Base-by-base conservation (phyloP, 2,113 vertebrate species). In the Junco hyemalis region DNA sequence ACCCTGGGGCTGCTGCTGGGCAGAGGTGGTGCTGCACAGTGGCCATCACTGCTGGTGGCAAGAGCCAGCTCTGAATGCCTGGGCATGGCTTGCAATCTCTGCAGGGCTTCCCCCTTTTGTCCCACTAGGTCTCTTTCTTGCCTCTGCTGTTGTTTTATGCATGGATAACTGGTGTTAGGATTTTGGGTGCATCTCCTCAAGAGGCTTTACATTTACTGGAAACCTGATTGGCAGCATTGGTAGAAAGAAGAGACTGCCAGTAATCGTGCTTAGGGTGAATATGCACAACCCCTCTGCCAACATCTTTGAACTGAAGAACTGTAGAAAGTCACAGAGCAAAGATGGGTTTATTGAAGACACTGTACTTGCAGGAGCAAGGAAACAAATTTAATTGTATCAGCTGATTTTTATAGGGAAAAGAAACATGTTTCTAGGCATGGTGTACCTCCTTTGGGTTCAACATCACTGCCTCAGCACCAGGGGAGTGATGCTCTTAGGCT, bases 31-130 rank as follows among this genome's bases (percentile, higher is more conserved):
- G 57, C 31, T 80, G 63, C n/a, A n/a, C 36, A 11, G 44, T 22
- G 63, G 31, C 63, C 38, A 26, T 14, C 42, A 16, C 35, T 6
- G 2, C 22, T 68, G 0, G 0, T 40, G 89, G 60, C 24, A 81
- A 81, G 40, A 72, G 24, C 24, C 25, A 54, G 18, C 20, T 65
- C 73, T 53, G 1, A 0, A 12, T 76, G 25, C 15, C 31, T 42
- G 66, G 53, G 51, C 23, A 48, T 11, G 10, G 4, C 25, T 63
- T 79, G 65, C 14, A 60, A 8, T 15, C 42, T 9, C 6, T 53
- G 2, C 1, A 14, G 28, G 15, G 2, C 12, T 2, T 4, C 5
- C 24, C 5, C 8, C 1, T 54, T 74, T 70, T 56, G 12, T 36
- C 56, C 15, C 40, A 28, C 23, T 26, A 29, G 9, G 18, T 61